Conservation (phyloP, 2,113 vertebrate species). For the Pygoscelis adeliae region DNA sequence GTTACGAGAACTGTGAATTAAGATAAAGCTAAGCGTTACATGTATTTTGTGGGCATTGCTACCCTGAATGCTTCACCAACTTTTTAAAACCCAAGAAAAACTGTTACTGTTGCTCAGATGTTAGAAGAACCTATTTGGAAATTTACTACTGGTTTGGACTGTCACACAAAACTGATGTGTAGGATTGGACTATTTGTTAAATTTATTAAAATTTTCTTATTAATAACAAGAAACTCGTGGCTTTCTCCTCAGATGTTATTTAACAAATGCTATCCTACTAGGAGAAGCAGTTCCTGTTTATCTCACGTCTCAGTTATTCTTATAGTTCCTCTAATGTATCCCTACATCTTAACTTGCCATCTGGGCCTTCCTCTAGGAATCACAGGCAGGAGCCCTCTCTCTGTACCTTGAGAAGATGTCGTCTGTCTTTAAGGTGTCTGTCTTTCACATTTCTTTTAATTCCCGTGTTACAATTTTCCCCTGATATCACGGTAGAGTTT, state of each 20-base stretch:
- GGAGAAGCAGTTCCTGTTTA: background rate
- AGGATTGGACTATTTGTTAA: background rate
- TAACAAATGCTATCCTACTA: background rate
- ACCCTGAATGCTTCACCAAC: background rate
- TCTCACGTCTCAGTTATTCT: background rate
- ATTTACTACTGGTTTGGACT: background rate
- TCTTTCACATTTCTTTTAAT: background rate
- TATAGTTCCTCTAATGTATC: background rate
- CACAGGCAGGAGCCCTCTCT: background rate
- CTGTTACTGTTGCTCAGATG: background rate
- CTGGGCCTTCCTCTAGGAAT: background rate
- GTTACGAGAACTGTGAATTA: background rate
- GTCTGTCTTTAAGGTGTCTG: background rate
- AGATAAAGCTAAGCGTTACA: background rate
- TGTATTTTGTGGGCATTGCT: background rate
- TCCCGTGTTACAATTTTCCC: background rate
- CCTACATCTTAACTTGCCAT: background rate
- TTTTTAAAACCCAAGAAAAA: background rate
- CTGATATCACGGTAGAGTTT: background rate
- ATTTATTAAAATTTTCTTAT: background rate
- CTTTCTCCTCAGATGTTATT: background rate
- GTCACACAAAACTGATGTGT: background rate
- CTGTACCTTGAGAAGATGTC: background rate
- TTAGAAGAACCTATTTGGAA: background rate
- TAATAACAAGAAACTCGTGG: background rate